Evolutionary conservation across 1,140 invertebrate species (phyloP).

Genomic region (Drosophila nigromelanica): DNA sequence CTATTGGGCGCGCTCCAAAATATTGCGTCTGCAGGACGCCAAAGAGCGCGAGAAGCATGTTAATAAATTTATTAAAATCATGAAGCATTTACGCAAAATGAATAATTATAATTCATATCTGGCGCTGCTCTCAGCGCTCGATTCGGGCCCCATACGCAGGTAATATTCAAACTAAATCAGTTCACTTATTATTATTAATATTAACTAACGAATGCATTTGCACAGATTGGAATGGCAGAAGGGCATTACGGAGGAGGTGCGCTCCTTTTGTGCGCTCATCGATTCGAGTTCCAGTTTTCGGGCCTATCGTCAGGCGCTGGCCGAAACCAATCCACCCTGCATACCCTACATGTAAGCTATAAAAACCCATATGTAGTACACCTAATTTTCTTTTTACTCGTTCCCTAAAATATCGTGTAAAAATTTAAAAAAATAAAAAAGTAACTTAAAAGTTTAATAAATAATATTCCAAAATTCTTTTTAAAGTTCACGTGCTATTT

Average conservation of each 20-base stretch:
- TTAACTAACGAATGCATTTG: not conserved
- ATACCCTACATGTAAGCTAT: conserved; percentile 98
- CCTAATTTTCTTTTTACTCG: no score
- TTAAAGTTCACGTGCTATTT: no score
- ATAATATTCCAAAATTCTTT: no score
- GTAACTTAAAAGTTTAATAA: no score
- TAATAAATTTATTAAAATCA: conserved; percentile 99
- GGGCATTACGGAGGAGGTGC: conserved; percentile 95
- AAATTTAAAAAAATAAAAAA: no score
- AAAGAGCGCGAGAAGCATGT: conserved; percentile 98
- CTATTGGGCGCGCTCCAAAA: conserved; percentile 95
- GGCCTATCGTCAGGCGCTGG: conserved; percentile 96
- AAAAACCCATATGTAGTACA: no score
- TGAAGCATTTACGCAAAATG: conserved; percentile 98
- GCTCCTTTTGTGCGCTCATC: conserved; percentile 97
- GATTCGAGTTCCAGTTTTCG: conserved; percentile 98
- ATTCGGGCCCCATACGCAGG: conserved; percentile 96
- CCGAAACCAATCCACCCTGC: conserved; percentile 97
- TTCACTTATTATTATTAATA: no score
- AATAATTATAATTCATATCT: conserved; percentile 99
- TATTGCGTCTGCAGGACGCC: conserved; percentile 92
- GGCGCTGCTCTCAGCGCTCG: conserved; percentile 97
- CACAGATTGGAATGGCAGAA: conserved; percentile 96
- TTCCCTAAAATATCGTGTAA: no score
- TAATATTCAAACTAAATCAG: conserved; percentile 2